A percentile compares a stretch with the other conserved stretches of the same genome.
Conservation (phyloP, 2,113 vertebrate species). For the Talpa occidentalis region DNA sequence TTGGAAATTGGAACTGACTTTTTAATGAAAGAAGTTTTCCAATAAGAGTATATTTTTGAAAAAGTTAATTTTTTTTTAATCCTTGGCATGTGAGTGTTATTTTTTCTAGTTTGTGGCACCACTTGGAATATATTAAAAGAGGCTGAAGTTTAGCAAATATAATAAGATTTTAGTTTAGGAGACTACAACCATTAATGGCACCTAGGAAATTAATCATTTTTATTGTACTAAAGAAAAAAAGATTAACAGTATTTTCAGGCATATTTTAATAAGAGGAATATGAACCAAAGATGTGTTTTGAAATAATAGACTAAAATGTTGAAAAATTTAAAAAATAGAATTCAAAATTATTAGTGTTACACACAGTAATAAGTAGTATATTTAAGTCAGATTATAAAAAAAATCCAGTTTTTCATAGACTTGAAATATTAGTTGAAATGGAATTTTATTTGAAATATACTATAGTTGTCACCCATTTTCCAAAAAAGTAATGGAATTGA, state of each 20-base stretch:
- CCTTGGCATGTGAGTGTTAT: background rate
- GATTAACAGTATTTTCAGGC: background rate
- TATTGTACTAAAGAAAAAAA: background rate
- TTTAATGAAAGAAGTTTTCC: conserved; percentile 62
- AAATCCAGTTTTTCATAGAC: background rate
- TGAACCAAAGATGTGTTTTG: background rate
- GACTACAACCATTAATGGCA: background rate
- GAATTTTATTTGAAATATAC: too few species aligned
- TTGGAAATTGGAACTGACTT: conserved; percentile 48
- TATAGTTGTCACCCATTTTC: too few species aligned
- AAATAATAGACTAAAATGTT: background rate
- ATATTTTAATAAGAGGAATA: conserved; percentile 23
- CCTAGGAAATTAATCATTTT: conserved; percentile 23
- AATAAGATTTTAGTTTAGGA: conserved; percentile 30
- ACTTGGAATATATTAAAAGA: conserved; percentile 23
- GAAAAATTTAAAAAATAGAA: background rate
- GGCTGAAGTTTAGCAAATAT: conserved; percentile 23
- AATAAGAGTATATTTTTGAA: conserved; percentile 56
- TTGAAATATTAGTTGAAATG: conserved; percentile 6
- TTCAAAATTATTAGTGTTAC: background rate
- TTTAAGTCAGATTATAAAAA: background rate
- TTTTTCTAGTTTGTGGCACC: background rate
- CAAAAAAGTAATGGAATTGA: background rate
- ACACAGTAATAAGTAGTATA: background rate
- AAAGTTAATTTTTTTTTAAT: conserved; percentile 59